Evolutionary conservation across 2,113 vertebrate species (phyloP), one percentile per base, ranked within the genome.

Genomic region (Melanerpes aurifrons): DNA sequence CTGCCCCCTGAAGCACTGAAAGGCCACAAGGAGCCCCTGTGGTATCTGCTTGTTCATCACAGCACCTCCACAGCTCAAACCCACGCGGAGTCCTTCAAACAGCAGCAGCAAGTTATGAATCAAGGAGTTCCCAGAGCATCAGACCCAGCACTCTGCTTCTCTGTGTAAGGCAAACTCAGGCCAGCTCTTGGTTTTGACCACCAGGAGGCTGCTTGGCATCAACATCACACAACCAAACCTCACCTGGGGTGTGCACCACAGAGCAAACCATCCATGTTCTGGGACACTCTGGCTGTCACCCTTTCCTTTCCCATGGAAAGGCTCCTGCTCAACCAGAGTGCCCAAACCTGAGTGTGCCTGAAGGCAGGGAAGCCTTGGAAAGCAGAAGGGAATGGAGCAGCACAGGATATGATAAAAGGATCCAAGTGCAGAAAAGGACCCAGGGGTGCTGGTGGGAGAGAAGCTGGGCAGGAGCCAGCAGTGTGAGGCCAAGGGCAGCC

Each of bases 251-350:
- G 21, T 26, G 50, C 16, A 24, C 4, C 1, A 3, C 40, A 71
- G 67, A 67, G 53, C 20, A 15, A 43, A 45, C 7, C 37, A 12
- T 26, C 43, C 66, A 32, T 50, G 47, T 20, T 67, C 40, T 50
- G 5, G 8, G 1, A 7, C 6, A 1, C 15, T 75, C 15, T 2
- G 67, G 10, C 43, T 2, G 24, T 9, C 11, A 18, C 9, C 3
- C 19, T 40, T 71, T 62, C 48, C 64, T 70, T 62, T 26, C 19
- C 59, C 54, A 24, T 20, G 22, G 24, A 62, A 71, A 87, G 28
- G 59, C 64, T 40, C 29, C 28, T 43, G 47, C 16, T 22, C 31
- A n/a, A 66, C 13, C 26, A 53, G 56, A 70, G 45, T 2, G 43
- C 31, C 50, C 72, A 28, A 45, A 74, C 26, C 63, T 2, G 11